Conservation (phyloP, 1,140 invertebrate genomes). For the Drosophila chauvacae region DNA sequence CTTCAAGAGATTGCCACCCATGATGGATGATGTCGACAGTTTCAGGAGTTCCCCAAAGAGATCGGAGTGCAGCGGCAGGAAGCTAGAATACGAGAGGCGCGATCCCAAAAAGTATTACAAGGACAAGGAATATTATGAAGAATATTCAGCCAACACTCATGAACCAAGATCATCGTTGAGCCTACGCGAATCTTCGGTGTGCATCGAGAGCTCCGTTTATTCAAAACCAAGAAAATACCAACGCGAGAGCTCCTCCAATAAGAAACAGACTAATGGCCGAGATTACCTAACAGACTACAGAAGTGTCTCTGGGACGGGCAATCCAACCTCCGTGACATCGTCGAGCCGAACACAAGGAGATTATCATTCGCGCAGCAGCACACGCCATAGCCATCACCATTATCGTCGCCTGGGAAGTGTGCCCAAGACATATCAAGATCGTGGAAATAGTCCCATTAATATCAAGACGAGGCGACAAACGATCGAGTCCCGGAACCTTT, state of each 20-base stretch:
- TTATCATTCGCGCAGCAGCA: conserved; percentile 19
- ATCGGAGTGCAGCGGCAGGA: neutral
- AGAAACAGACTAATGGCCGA: neutral
- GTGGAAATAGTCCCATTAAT: conserved; percentile 62
- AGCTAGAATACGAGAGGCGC: neutral
- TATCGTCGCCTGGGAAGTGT: conserved; percentile 9
- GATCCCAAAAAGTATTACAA: neutral
- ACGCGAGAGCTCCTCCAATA: neutral
- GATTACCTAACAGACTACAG: conserved; percentile 9
- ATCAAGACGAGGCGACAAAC: conserved; percentile 16
- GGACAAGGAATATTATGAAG: neutral
- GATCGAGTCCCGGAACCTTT: neutral
- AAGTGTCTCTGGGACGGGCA: conserved; percentile 3
- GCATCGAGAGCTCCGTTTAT: neutral
- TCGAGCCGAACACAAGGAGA: conserved; percentile 9
- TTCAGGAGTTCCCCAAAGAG: neutral
- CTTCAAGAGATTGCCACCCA: conserved; percentile 9
- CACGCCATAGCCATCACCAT: conserved; percentile 23
- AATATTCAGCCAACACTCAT: neutral
- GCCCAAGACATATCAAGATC: conserved; percentile 59
- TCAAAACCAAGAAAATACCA: conserved; percentile 10
- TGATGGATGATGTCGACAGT: neutral
- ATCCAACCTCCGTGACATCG: conserved; percentile 3
- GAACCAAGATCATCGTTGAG: neutral
- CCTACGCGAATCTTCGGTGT: neutral